Evolutionary conservation across 2,797 vertebrate genomes (phyloP).

Genomic region (Cuniculus paca): DNA sequence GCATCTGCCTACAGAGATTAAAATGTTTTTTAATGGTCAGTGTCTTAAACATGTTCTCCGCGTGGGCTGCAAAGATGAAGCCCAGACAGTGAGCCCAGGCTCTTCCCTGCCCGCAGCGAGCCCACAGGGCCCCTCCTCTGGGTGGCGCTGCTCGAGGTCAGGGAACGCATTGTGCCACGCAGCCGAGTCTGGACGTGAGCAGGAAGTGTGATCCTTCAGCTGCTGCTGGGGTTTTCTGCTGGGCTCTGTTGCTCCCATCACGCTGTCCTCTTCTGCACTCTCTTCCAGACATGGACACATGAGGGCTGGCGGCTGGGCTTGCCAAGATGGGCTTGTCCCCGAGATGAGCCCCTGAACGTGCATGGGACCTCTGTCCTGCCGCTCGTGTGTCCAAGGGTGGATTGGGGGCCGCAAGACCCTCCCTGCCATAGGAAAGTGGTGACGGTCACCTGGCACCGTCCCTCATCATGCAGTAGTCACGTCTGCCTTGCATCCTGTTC

Average conservation of each 20-base stretch:
- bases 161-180: not conserved
- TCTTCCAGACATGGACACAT: not conserved
- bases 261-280: not conserved
- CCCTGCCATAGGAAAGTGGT: not conserved
- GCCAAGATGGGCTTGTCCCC: not conserved
- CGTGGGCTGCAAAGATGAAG: slow-evolving; percentile 4
- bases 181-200: not conserved
- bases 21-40: not conserved
- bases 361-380: not conserved
- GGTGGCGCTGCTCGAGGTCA: not conserved
- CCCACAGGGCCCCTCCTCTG: not conserved
- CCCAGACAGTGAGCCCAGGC: not conserved
- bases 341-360: not conserved
- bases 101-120: not conserved
- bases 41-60: slow-evolving; percentile 67
- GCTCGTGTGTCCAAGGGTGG: not conserved
- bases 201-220: not conserved
- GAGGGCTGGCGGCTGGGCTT: not conserved
- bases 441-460: not conserved
- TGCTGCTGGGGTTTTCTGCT: not conserved
- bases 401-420: not conserved
- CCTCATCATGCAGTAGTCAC: not conserved
- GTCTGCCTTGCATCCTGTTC: slow-evolving; percentile 61
- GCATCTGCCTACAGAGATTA: slow-evolving; percentile 52
- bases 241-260: not conserved